Evolutionary conservation across 2,797 vertebrate species (phyloP), one percentile per base, ranked within the genome.

Genomic region (Centroberyx gerrardi): DNA sequence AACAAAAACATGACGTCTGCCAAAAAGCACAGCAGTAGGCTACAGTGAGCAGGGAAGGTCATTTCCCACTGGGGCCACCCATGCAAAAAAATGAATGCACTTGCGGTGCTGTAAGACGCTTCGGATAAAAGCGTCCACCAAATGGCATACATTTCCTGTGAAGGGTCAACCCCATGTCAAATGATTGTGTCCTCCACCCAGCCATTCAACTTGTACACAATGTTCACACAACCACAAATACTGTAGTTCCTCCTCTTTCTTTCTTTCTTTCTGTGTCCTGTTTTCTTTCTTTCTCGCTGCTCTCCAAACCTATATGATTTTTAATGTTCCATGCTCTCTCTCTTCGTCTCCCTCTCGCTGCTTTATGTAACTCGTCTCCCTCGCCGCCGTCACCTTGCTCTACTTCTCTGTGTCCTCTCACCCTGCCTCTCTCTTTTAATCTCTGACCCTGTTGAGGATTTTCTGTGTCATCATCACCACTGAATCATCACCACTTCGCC

Each of bases 161-260:
- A 74, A 63, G 81, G 89, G 87, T 92, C 90, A 88, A 51, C 46
- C 0, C 7, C 56, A 64, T 83, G 87, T 90, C 80, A 88, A 28
- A 83, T 84, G 69, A 91, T 90, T 91, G 89, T 89, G 72, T 18
- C 14, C 87, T 90, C 84, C 91, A 81, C 88, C 90, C 91, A 68
- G 60, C 70, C 87, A 90, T 92, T 92, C 88, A 92, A 85, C 71
- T 67, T 72, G 49, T 28, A 83, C 77, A 92, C 90, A 91, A 92
- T 90, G 82, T 78, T 55, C 76, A 90, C 76, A 86, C 68, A 74
- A 81, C 75, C 62, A 66, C 81, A 90, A 88, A 87, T 86, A 86
- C 87, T 69, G 52, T 28, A 65, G 77, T 79, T 87, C 78, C 80
- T 83, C 55, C 40, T 85, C 74, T 81, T 78, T 28, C 38, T 15